Percentiles rank a stretch among this genome's conserved stretches.
phyloP scores from a whole-genome alignment of 1,140 invertebrate genomes.

The Periplaneta americana region DNA sequence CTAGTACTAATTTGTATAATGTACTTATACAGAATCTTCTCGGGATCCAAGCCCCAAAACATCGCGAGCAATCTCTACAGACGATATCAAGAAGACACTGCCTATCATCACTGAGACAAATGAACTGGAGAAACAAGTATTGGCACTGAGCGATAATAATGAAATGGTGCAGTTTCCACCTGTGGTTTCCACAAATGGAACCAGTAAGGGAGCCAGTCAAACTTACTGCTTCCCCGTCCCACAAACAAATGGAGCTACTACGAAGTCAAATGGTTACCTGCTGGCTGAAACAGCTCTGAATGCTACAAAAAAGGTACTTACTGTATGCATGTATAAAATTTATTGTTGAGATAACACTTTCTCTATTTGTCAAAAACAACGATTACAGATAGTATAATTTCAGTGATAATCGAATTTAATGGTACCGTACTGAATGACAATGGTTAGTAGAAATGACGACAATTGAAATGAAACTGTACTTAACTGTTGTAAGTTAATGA shows the following conservation, averaged over 20 bases:
- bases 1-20: background rate
- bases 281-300: slow-evolving; percentile 4
- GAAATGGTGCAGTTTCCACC: slow-evolving; percentile 2
- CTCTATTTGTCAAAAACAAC: no score
- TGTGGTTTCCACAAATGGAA: background rate
- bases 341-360: no score
- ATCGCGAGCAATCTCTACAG: slow-evolving; percentile 2
- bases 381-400: no score
- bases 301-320: background rate
- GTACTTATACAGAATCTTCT: slow-evolving; percentile 7
- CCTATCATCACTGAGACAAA: background rate
- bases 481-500: no score
- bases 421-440: no score
- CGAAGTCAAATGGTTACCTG: slow-evolving; percentile 10
- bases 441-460: no score
- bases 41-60: slow-evolving; percentile 8
- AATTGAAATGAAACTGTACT: no score
- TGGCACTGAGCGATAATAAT: background rate
- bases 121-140: background rate
- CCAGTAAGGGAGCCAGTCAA: background rate
- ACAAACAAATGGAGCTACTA: background rate
- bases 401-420: no score
- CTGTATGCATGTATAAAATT: background rate
- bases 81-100: background rate
- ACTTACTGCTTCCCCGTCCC: background rate